Evolutionary conservation across 2,888 invertebrate genomes (phyloP), one percentile per base, ranked within the genome.

Genomic region (Phortica magna): DNA sequence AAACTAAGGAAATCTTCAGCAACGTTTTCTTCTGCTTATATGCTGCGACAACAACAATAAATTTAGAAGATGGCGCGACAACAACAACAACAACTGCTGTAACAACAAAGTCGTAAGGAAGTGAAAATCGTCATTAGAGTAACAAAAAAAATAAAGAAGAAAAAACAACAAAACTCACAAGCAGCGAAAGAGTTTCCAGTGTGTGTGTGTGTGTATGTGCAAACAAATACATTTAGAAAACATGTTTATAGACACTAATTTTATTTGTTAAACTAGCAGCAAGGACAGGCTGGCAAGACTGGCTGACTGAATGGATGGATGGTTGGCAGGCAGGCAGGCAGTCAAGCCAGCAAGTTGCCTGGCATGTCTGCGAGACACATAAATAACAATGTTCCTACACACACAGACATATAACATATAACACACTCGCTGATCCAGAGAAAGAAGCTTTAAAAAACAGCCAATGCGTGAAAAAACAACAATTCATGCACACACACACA

Each of bases 201-300:
- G 55, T 55, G 22, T 31, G 64, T 41, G 48, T 42, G n/a, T 59
- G 59, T 17, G 22, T 31, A 64, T 41, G 48, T 42, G 67, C n/a
- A 75, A 59, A 31, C 68, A 78, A 43, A 73, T 14, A 61, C 61
- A 79, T 22, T 85, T 80, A 80, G 75, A 80, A 82, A 83, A 76
- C 84, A 87, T 87, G 86, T 87, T 84, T 84, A 87, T 87, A 79
- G 84, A 71, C 85, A 85, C 84, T 84, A 84, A 84, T 84, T 84
- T 85, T 87, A 87, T 84, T 84, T 84, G 88, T 87, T 84, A 83
- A 85, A 84, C 85, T 79, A 83, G 81, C 81, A 87, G 75, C 79
- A 68, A 61, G 31, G 68, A 43, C 68, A 68, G 67, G 17, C 17
- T 55, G 55, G 17, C 59, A 59, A 31, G 31, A 31, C 31, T 22